Base-by-base conservation (phyloP, 2,797 vertebrate species). In the Nyctibius grandis region DNA sequence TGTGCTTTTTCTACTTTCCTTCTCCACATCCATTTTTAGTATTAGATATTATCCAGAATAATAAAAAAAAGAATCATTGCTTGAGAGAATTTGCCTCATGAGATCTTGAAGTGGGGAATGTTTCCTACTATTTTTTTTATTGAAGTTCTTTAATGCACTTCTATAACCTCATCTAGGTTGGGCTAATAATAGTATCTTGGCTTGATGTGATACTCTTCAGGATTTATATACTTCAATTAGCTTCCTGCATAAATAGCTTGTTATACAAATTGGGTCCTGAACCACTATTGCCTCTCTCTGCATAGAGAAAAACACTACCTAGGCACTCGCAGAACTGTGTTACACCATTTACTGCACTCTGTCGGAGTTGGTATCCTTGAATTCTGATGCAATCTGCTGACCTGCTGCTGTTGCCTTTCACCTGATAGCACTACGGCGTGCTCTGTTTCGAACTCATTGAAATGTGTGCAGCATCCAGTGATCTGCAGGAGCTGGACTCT, bases 221-320 rank as follows among this genome's bases (percentile, higher is more conserved):
- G 85, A 95, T 97, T 97, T 96, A 57, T 91, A 75, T 89, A 54
- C 88, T 96, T 95, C 95, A 97, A 56, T 97, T 98, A 97, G 94
- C 88, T 97, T 96, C 53, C 80, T 76, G 96, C 56, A 83, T 87
- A 91, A 95, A 72, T 82, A 91, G 75, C 93, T 91, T 70, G 87
- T 95, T 97, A 83, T 47, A 85, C 89, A 96, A 88, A 95, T 93
- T 81, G 96, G 93, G 77, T 95, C 93, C 93, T 65, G 82, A 86
- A 42, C 85, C 48, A 9, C 31, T 60, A 3, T 63, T 81, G 65
- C 25, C 25, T 64, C 42, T 69, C 80, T 70, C 23, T 11, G 31
- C 44, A 3, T 3, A 25, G 82, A 77, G 69, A 19, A 50, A 44
- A 21, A 25, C 68, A 15, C 11, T 28, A 2, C 6, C 19, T 16